Evolutionary conservation across 2,113 vertebrate species (phyloP), one percentile per base, ranked within the genome.

Genomic region (Syrrhaptes paradoxus): DNA sequence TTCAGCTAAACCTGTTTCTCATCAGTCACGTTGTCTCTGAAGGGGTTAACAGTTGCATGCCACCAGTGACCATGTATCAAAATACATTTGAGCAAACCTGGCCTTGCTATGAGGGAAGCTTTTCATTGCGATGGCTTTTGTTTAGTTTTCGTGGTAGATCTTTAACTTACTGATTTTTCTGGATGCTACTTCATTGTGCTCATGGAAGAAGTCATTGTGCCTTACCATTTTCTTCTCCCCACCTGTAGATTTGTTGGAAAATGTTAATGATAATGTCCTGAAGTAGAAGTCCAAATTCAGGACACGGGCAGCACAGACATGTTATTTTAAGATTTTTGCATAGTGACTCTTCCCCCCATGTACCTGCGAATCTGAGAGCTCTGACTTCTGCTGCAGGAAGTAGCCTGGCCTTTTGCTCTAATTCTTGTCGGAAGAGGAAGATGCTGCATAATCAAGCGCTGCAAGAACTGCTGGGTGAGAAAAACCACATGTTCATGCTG

Each of bases 11-110:
- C 29, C 36, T 24, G 2, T 67, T 67, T 43, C 52, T 78, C 24
- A 17, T 36, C 25, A 25, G 22, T 55, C n/a, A 2, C 0, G 0
- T 10, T 43, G 31, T 38, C 2, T 17, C 32, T 66, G 45, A 61
- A 61, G 26, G 68, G 32, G 48, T 67, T 87, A 78, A 78, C 31
- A 11, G 70, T 61, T 85, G 43, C 13, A 12, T 46, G 28, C 52
- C 15, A 38, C 34, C 6, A 4, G n/a, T 62, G 55, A 48, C 72
- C 2, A 0, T 52, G 28, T 65, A 73, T 80, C 26, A 57, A 70
- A 55, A 24, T 11, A 22, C 13, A 21, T 61, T 36, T 31, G 31
- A 63, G 49, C 52, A 29, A 66, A 67, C 46, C 31, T 67, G 59
- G 46, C 26, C 10, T 24, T 68, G 34, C 45, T 6, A 8, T 0